Percentiles rank a stretch among this genome's conserved stretches.
phyloP scores from a whole-genome alignment of 2,797 vertebrate genomes.

The Podarcis lilfordi region DNA sequence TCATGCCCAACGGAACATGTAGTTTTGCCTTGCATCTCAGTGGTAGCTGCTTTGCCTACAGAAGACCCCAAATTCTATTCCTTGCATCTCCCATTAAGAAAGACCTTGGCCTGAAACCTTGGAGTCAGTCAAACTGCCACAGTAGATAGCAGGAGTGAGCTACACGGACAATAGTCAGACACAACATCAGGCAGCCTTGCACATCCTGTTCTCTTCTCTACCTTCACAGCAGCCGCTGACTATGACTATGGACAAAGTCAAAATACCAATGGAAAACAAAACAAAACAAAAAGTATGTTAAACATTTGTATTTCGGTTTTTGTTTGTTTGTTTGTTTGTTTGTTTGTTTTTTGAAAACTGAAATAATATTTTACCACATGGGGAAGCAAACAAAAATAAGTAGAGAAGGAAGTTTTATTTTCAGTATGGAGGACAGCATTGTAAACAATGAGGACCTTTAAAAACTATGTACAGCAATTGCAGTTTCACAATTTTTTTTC shows the following conservation, averaged over 20 bases:
- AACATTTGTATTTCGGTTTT: constrained; percentile 29
- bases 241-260: constrained; percentile 36
- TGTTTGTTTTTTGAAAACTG: constrained; percentile 2
- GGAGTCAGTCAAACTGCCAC: background rate
- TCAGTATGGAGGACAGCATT: constrained; percentile 63
- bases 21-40: no score
- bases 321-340: constrained; percentile 52
- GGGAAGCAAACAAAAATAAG: constrained; percentile 68
- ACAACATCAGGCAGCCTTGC: background rate
- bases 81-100: background rate
- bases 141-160: background rate
- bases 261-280: constrained; percentile 23
- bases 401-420: constrained; percentile 74
- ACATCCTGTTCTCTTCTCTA: constrained; percentile 38
- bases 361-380: constrained; percentile 60
- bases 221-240: constrained; percentile 34
- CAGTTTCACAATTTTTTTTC: constrained; percentile 50
- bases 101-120: background rate
- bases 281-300: constrained; percentile 27
- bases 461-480: constrained; percentile 72
- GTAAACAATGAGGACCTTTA: constrained; percentile 69
- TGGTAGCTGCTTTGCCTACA: background rate
- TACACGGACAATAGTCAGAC: background rate
- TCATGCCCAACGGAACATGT: no score
- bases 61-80: background rate